phyloP scores from a whole-genome alignment of 2,797 vertebrate genomes.

The Gila robusta region DNA sequence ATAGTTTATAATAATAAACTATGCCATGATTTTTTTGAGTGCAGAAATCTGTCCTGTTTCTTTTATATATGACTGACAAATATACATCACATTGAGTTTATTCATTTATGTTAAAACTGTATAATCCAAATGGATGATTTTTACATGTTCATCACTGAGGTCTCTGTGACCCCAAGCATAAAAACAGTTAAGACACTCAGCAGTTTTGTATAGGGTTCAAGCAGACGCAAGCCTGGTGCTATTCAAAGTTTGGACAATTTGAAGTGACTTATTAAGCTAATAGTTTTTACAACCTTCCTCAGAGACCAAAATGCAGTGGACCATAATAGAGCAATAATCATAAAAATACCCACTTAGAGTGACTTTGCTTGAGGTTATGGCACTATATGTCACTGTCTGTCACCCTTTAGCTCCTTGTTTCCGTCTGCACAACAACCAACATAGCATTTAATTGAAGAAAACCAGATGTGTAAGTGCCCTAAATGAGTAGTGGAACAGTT shows the following conservation, averaged over 20 bases:
- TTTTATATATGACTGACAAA: not conserved
- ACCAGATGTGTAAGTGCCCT: slow-evolving; percentile 49
- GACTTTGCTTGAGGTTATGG: slow-evolving; percentile 35
- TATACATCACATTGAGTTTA: not conserved
- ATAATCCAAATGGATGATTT: not conserved
- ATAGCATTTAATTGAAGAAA: slow-evolving; percentile 40
- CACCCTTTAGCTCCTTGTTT: slow-evolving; percentile 41
- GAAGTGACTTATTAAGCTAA: slow-evolving; percentile 30
- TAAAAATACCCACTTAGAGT: slow-evolving; percentile 26
- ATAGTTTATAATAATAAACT: too few species aligned
- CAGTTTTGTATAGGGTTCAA: not conserved
- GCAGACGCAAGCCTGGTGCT: not conserved
- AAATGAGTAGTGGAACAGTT: slow-evolving; percentile 58
- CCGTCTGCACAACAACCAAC: slow-evolving; percentile 24
- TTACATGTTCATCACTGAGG: not conserved
- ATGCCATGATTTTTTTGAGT: too few species aligned
- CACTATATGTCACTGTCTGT: slow-evolving; percentile 19
- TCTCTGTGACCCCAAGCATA: not conserved
- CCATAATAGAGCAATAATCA: slow-evolving; percentile 38
- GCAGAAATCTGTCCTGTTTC: too few species aligned
- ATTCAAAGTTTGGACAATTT: slow-evolving; percentile 27
- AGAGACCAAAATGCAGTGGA: slow-evolving; percentile 37
- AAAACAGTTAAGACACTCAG: not conserved
- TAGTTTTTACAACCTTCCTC: slow-evolving; percentile 5
- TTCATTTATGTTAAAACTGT: not conserved